These are phyloP conservation scores for Henricia sp. DNA, from an alignment of 53 echinoderm and acorn worm species.

Conservation along the genomic window DNA sequence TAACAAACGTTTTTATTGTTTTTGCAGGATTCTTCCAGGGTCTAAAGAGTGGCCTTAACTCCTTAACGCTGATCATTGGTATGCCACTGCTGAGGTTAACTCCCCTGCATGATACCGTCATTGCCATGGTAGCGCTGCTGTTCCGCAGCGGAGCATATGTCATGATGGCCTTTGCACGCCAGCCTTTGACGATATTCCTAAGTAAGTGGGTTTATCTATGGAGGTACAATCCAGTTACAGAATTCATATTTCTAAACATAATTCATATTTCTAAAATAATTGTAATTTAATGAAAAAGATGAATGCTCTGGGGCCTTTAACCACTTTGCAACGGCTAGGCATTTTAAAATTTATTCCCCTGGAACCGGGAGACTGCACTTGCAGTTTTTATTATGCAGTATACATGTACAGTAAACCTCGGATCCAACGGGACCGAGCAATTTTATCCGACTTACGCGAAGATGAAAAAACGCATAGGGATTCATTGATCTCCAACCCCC, in stretches of 20 bases:
- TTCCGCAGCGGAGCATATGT: constrained; percentile 78
- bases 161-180: constrained; percentile 81
- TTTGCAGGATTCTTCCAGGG: constrained; percentile 63
- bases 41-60: constrained; percentile 67
- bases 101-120: constrained; percentile 71
- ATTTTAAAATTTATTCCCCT: background rate
- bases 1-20: no score
- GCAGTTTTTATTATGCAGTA: no score
- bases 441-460: no score
- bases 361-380: no score
- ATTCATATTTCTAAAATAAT: no score
- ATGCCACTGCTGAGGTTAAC: constrained; percentile 75
- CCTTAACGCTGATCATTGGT: constrained; percentile 63
- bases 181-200: constrained; percentile 71
- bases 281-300: no score
- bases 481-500: no score
- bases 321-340: no score
- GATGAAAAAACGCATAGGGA: no score
- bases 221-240: background rate
- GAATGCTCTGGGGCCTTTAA: no score
- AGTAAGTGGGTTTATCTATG: constrained; percentile 66
- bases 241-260: background rate
- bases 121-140: constrained; percentile 67
- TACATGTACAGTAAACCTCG: background rate
- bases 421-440: no score